These are phyloP conservation scores for Barbus barbus DNA, from an alignment of 2,113 vertebrate genomes.

Conservation along the genomic window DNA sequence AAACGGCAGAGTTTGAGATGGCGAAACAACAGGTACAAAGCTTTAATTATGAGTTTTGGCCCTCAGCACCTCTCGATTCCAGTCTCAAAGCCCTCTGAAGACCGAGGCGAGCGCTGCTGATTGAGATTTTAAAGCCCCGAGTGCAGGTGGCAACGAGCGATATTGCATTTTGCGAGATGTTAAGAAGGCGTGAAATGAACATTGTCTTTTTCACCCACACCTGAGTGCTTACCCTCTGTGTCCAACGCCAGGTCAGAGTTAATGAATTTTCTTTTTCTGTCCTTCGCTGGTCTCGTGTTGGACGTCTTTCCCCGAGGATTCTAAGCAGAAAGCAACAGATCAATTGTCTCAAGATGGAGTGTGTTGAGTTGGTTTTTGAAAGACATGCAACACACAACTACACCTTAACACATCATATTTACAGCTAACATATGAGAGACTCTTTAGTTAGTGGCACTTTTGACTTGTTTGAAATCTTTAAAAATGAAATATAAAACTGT, in stretches of 20 bases:
- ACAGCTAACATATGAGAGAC: background rate
- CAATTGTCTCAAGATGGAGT: constrained; percentile 51
- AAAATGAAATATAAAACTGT: background rate
- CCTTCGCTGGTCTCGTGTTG: constrained; percentile 86
- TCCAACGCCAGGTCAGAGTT: constrained; percentile 94
- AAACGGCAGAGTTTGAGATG: constrained; percentile 48
- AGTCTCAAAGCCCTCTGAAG: constrained; percentile 57
- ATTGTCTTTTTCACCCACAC: constrained; percentile 57
- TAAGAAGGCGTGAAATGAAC: constrained; percentile 82
- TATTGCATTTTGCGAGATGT: constrained; percentile 81
- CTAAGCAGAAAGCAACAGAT: constrained; percentile 79
- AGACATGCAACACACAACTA: background rate
- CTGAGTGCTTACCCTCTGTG: constrained; percentile 86
- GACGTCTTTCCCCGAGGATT: constrained; percentile 85
- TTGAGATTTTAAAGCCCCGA: constrained; percentile 71
- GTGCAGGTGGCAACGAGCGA: constrained; percentile 71
- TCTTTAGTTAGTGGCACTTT: background rate
- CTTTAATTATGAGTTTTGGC: constrained; percentile 48
- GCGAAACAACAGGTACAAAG: constrained; percentile 30
- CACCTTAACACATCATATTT: background rate
- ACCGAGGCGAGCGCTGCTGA: constrained; percentile 62
- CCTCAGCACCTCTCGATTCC: constrained; percentile 59
- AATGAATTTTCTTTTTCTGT: constrained; percentile 98
- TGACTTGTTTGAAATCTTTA: background rate
- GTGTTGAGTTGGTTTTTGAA: background rate